Conservation (phyloP, 23 tunicate species). For the Phallusia fumigata region DNA sequence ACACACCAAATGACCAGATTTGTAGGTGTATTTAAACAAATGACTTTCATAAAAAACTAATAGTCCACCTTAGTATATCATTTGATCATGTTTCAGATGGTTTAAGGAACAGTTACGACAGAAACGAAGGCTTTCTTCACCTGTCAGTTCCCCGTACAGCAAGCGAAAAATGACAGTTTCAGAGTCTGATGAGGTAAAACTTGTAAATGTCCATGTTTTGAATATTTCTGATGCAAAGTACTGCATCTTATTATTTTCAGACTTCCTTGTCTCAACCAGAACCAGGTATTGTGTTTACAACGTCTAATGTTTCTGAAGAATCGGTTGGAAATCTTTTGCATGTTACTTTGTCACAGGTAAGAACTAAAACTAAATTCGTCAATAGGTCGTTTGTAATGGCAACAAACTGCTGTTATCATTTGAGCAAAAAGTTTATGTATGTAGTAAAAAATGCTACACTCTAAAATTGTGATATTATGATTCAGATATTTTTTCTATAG, state of each 20-base stretch:
- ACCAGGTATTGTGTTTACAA: constrained; percentile 39
- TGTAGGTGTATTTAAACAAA: too few relatives aligned
- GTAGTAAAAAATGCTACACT: too few relatives aligned
- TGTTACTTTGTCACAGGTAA: constrained; percentile 67
- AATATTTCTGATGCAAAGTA: neutral
- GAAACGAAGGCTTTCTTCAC: constrained; percentile 69
- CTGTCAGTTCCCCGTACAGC: constrained; percentile 48
- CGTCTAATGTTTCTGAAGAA: constrained; percentile 51
- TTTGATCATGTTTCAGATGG: constrained; percentile 50
- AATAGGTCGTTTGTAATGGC: too few relatives aligned
- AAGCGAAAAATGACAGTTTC: constrained; percentile 24
- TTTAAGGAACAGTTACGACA: constrained; percentile 52
- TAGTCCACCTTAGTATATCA: too few relatives aligned
- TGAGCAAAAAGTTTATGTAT: too few relatives aligned
- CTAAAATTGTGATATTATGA: too few relatives aligned
- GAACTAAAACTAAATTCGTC: too few relatives aligned
- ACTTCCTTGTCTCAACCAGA: constrained; percentile 73
- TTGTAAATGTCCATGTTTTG: neutral
- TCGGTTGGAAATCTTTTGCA: constrained; percentile 77
- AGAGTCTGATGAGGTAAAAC: constrained; percentile 25
- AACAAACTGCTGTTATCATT: too few relatives aligned
- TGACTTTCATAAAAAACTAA: too few relatives aligned
- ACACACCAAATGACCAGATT: too few relatives aligned
- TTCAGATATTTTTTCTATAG: too few relatives aligned
- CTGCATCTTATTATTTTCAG: constrained; percentile 22